Base-by-base conservation (phyloP, 2,113 vertebrate genomes). In the Sprattus sprattus region DNA sequence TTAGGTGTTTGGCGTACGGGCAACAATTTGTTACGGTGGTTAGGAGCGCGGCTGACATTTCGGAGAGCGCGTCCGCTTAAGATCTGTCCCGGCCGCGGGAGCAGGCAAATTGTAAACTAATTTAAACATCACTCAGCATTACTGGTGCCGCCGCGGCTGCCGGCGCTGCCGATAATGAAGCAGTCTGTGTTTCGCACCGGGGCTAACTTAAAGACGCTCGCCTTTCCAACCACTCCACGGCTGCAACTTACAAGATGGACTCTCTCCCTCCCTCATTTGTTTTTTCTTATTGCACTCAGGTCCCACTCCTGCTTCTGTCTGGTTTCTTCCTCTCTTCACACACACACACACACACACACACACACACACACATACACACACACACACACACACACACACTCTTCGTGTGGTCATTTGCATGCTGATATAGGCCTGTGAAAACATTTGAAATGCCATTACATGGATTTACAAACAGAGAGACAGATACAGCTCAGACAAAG, bases 21-120 rank as follows among this genome's bases (percentile, higher is more conserved):
- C 97, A 97, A 98, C 97, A 97, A 99, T 99, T 99, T 99, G 98
- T 99, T 98, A 98, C 97, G 96, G 96, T 96, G 96, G 95, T 96
- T 96, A 96, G 96, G 94, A 95, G 95, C 94, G 94, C 95, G 95
- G 94, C 96, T 97, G 96, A 97, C 96, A 95, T 96, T 95, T 97
- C 96, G 94, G 96, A 96, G 96, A n/a, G n/a, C 95, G 95, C 95
- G 94, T 96, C 96, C 96, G 95, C 90, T 99, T 99, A 97, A 92
- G 95, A 95, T 96, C 94, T 95, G 95, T 96, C 97, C 97, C 97
- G 93, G 95, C 97, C 96, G 97, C 96, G 97, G 96, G n/a, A 95
- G 95, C 96, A 96, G 97, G 97, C 97, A 99, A 99, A 99, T 99
- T 99, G 98, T 99, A 98, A 99, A 99, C 98, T 99, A 99, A 99